These are phyloP conservation scores for Glyphotaelius pellucidus DNA, from an alignment of 2,888 invertebrate genomes.

Conservation along the genomic window DNA sequence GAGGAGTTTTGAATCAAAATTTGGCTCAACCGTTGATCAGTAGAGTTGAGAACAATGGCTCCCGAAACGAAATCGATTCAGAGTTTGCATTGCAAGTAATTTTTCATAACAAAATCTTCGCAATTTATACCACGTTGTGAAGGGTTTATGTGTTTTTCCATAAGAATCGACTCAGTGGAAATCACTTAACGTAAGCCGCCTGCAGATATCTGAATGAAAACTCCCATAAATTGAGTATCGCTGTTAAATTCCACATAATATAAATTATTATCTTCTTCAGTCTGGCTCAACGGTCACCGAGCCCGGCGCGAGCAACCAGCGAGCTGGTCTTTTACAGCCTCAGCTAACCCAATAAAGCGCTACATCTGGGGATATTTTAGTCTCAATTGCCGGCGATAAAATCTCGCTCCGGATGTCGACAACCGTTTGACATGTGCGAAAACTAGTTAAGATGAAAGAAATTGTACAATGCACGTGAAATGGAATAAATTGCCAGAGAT, in stretches of 20 bases:
- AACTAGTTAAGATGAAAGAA: background rate
- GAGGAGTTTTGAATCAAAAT: too few species aligned
- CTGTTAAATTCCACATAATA: background rate
- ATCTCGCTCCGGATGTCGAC: slow-evolving; percentile 6
- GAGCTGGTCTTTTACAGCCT: background rate
- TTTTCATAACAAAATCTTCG: too few species aligned
- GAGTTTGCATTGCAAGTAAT: too few species aligned
- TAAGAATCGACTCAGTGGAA: background rate
- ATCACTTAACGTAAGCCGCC: background rate
- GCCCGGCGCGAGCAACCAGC: background rate
- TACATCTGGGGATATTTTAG: slow-evolving; percentile 13
- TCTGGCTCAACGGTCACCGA: background rate
- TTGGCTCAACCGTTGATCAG: too few species aligned
- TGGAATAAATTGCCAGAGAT: background rate
- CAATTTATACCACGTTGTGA: background rate
- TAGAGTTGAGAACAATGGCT: too few species aligned
- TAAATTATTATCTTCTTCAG: background rate
- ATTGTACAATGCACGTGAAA: background rate
- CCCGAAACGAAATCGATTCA: too few species aligned
- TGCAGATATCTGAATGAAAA: background rate
- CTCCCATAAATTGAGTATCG: background rate
- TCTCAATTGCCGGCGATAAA: slow-evolving; percentile 13
- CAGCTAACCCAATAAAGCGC: slow-evolving; percentile 21
- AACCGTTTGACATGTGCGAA: background rate
- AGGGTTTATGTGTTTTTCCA: background rate